These are phyloP conservation scores for Adrianichthys oophorus DNA, from an alignment of 2,797 vertebrate species.

Conservation along the genomic window DNA sequence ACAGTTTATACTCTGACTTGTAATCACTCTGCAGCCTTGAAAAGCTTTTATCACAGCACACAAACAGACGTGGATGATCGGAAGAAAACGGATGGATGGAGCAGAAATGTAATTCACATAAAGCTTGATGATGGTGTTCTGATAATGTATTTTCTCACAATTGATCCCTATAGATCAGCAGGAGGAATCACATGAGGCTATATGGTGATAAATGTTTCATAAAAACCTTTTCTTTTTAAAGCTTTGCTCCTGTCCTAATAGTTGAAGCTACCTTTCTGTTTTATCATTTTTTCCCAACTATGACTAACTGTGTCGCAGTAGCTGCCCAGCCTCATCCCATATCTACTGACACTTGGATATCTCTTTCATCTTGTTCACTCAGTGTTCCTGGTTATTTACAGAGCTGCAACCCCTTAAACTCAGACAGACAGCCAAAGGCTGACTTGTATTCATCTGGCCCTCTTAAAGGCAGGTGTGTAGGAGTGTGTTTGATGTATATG, in stretches of 20 bases:
- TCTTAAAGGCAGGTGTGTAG: slow-evolving; percentile 17
- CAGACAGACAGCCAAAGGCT: slow-evolving; percentile 43
- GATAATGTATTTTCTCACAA: not conserved
- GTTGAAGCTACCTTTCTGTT: slow-evolving; percentile 29
- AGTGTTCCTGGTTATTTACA: slow-evolving; percentile 66
- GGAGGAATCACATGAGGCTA: slow-evolving; percentile 4
- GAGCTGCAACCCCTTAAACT: slow-evolving; percentile 55
- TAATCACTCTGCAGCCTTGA: too few relatives aligned
- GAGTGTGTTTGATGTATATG: slow-evolving; percentile 28
- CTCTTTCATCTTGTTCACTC: slow-evolving; percentile 45
- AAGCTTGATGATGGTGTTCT: not conserved
- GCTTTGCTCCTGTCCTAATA: slow-evolving; percentile 13
- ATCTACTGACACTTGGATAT: slow-evolving; percentile 40
- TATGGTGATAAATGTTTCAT: slow-evolving; percentile 32
- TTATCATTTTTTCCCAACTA: slow-evolving; percentile 25
- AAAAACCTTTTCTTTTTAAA: slow-evolving; percentile 27
- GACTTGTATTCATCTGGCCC: slow-evolving; percentile 70
- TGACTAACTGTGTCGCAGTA: slow-evolving; percentile 45
- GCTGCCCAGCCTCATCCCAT: slow-evolving; percentile 43
- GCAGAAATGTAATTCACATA: not conserved
- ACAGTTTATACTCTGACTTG: too few relatives aligned
- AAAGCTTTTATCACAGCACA: too few relatives aligned
- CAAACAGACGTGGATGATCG: too few relatives aligned
- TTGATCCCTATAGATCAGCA: slow-evolving; percentile 4
- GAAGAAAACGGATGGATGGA: too few relatives aligned